A percentile compares a stretch with the other conserved stretches of the same genome.
phyloP scores from a whole-genome alignment of 2,113 vertebrate species.

The Silurus meridionalis region DNA sequence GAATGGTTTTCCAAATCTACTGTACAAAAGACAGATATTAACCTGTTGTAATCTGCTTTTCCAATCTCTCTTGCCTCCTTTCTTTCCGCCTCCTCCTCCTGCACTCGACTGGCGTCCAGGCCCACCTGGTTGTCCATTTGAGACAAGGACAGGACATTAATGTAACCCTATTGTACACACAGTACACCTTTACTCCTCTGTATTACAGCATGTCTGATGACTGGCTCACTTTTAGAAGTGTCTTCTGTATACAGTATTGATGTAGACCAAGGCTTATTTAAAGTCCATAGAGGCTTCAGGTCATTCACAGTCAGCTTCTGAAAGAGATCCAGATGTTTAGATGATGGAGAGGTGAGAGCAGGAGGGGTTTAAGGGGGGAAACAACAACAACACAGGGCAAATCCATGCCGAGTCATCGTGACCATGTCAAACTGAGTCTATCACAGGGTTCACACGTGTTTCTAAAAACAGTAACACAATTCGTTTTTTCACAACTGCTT shows the following conservation, averaged over 20 bases:
- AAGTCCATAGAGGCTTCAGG: slow-evolving; percentile 39
- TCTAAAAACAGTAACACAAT: background rate
- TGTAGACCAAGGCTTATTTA: slow-evolving; percentile 37
- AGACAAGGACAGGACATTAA: background rate
- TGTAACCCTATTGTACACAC: background rate
- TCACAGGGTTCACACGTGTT: too few species aligned
- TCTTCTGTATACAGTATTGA: slow-evolving; percentile 61
- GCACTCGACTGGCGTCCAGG: slow-evolving; percentile 38
- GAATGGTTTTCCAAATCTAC: background rate
- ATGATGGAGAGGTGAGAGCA: background rate
- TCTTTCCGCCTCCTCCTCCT: slow-evolving; percentile 57
- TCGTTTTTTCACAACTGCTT: background rate
- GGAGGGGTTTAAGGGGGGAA: background rate
- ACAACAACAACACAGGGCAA: background rate
- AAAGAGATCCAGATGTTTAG: slow-evolving; percentile 11
- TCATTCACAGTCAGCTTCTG: slow-evolving; percentile 50
- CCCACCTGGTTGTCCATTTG: slow-evolving; percentile 54
- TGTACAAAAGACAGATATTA: slow-evolving; percentile 45
- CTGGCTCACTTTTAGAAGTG: slow-evolving; percentile 69
- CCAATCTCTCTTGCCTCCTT: slow-evolving; percentile 67
- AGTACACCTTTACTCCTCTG: too few species aligned
- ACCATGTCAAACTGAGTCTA: background rate
- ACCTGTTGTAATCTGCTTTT: slow-evolving; percentile 69
- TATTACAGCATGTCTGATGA: background rate
- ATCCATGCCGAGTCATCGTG: slow-evolving; percentile 16